phyloP scores from a whole-genome alignment of 2,888 invertebrate genomes.

The Ophion ventricosus region DNA sequence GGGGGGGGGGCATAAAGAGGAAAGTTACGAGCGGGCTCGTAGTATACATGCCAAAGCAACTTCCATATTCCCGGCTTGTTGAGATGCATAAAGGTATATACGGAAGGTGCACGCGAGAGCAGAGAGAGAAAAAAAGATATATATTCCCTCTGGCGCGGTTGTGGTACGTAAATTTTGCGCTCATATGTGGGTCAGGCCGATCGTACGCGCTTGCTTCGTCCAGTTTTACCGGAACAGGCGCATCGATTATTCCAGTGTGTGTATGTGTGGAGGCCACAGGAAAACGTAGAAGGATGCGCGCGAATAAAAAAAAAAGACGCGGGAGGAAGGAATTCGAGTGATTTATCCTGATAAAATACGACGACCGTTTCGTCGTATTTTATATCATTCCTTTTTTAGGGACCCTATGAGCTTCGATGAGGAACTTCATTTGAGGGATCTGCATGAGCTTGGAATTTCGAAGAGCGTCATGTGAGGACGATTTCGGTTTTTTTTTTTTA shows the following conservation, averaged over 20 bases:
- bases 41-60: constrained; percentile 55
- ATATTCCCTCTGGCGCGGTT: constrained; percentile 14
- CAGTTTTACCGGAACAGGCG: constrained; percentile 52
- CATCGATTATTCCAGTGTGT: constrained; percentile 53
- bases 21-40: constrained; percentile 52
- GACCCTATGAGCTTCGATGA: no score
- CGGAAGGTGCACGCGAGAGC: background rate
- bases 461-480: no score
- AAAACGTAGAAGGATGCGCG: constrained; percentile 17
- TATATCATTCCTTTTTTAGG: background rate
- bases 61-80: constrained; percentile 2
- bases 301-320: constrained; percentile 13
- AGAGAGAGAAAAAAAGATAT: constrained; percentile 41
- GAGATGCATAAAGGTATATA: constrained; percentile 28
- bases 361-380: constrained; percentile 31
- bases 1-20: background rate
- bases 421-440: no score
- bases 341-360: constrained; percentile 39
- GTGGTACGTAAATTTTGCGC: constrained; percentile 24
- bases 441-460: no score
- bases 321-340: constrained; percentile 32
- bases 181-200: constrained; percentile 57
- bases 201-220: constrained; percentile 21
- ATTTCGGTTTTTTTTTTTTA: no score
- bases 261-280: constrained; percentile 27